Percentiles rank a stretch among this genome's conserved stretches.
phyloP scores from a whole-genome alignment of 2,888 invertebrate species.

The Seladonia tumulorum region DNA sequence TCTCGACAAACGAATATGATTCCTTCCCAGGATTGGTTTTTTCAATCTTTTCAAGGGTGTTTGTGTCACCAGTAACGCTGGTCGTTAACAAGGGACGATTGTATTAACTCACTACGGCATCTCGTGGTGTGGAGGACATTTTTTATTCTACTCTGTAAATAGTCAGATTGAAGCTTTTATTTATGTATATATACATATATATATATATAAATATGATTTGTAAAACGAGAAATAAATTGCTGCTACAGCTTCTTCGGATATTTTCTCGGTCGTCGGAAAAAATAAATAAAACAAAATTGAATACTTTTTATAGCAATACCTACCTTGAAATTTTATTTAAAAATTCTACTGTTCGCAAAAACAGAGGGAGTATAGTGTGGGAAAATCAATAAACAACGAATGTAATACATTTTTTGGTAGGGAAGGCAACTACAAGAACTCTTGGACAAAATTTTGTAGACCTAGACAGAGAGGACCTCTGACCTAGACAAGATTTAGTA shows the following conservation, averaged over 20 bases:
- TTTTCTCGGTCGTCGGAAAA: background rate
- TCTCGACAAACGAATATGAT: constrained; percentile 24
- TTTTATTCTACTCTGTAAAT: constrained; percentile 63
- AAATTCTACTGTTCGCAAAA: background rate
- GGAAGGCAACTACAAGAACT: background rate
- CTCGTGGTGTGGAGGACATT: constrained; percentile 26
- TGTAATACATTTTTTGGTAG: background rate
- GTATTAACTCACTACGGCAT: constrained; percentile 21
- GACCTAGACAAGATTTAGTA: background rate
- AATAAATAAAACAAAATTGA: background rate
- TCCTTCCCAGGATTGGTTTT: constrained; percentile 9
- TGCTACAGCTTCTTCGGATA: constrained; percentile 11
- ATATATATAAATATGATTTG: constrained; percentile 48
- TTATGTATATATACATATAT: constrained; percentile 61
- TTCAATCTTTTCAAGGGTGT: constrained; percentile 15
- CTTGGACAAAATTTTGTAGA: background rate
- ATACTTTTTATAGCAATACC: background rate
- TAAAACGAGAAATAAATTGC: constrained; percentile 61
- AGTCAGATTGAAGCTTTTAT: constrained; percentile 61
- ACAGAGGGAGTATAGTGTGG: background rate
- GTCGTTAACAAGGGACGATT: constrained; percentile 32
- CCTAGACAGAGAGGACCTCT: too few relatives aligned
- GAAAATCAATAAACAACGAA: background rate
- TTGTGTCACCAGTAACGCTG: constrained; percentile 43
- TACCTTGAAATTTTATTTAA: background rate